Evolutionary conservation across 2,888 invertebrate genomes (phyloP), one percentile per base, ranked within the genome.

Genomic region (Tipula helvola): DNA sequence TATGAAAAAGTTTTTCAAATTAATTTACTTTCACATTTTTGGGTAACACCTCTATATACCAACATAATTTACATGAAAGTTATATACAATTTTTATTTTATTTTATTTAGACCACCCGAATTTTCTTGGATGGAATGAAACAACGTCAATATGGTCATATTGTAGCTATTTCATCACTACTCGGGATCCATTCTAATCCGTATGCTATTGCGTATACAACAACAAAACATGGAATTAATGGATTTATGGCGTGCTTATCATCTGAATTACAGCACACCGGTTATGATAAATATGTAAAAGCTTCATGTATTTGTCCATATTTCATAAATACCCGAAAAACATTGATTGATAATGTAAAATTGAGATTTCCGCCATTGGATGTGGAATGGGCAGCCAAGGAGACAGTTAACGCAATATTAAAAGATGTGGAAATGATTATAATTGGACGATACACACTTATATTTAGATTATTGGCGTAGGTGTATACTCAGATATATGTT

Each of bases 1-100:
- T 88, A 89, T n/a, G 87, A 88, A 28, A 87, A 87, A 16, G 88
- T 89, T 87, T 88, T 90, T 44, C 88, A 89, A 83, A 89, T 89
- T 86, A 90, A 90, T 86, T 87, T 89, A 44, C 88, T 88, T 87
- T 87, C 89, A 10, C 89, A 89, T 36, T 89, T 89, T 86, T 89
- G 89, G 89, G 89, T 89, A 84, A 87, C 89, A 10, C 88, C 13
- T 84, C 7, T 41, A 39, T 39, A 16, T n/a, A 39, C 5, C 36
- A 2, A 39, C 39, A 2, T 39, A 7, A 83, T 36, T n/a, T 83
- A 36, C 0, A 36, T 36, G 12, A 39, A 5, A n/a, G 36, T 12
- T 13, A 36, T 13, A 36, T 3, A 5, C 5, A 57, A 13, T 84
- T 3, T 84, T 41, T 28, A 28, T 28, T 28, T 28, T 28, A 1